Conservation (phyloP, 1,140 invertebrate species). For the Melitaea cinxia region DNA sequence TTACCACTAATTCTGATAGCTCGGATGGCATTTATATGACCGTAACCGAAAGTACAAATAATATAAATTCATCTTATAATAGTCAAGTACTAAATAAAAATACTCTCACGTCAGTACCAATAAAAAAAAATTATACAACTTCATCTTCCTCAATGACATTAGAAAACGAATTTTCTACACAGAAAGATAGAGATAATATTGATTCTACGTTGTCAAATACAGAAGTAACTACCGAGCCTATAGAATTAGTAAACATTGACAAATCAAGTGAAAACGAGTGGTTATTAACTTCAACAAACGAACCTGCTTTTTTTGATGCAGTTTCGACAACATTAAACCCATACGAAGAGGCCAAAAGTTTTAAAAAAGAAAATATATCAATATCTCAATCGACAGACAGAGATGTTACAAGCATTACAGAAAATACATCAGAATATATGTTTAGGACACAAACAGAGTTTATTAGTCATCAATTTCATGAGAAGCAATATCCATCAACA, state of each 20-base stretch:
- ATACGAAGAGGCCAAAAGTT: neutral
- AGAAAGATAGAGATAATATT: neutral
- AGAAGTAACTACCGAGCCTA: neutral
- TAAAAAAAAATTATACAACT: neutral
- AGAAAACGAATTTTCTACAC: neutral
- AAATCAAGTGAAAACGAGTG: neutral
- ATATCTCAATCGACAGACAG: neutral
- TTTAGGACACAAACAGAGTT: neutral
- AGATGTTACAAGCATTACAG: neutral
- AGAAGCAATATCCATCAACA: slow-evolving; percentile 43
- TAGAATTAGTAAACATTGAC: neutral
- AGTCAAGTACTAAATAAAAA: neutral
- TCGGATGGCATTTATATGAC: neutral
- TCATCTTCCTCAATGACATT: neutral
- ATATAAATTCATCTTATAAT: neutral
- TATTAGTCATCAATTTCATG: slow-evolving; percentile 2
- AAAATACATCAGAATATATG: neutral
- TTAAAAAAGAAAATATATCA: neutral
- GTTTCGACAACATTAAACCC: neutral
- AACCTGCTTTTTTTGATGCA: neutral
- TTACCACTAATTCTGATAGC: neutral
- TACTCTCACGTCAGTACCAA: slow-evolving; percentile 1
- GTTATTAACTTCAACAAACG: neutral
- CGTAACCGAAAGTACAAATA: neutral
- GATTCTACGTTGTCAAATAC: neutral